A percentile compares a stretch with the other conserved stretches of the same genome.
phyloP scores from a whole-genome alignment of 2,888 invertebrate genomes.

The Pachliopta kotzebuea region DNA sequence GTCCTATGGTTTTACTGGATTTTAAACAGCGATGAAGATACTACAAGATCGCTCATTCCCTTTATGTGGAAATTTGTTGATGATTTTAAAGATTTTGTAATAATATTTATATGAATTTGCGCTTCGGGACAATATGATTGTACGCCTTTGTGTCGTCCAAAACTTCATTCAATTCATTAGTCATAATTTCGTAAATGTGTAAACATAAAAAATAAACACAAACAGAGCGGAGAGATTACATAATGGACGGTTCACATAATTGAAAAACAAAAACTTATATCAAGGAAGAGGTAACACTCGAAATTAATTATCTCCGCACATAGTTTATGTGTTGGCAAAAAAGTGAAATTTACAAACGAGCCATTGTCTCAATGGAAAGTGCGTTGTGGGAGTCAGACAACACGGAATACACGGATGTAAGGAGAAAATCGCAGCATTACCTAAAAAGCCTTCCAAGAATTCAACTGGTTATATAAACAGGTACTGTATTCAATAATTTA shows the following conservation, averaged over 20 bases:
- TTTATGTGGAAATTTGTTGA: too few relatives aligned
- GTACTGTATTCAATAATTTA: constrained; percentile 16
- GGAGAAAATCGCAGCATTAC: constrained; percentile 63
- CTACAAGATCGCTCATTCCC: too few relatives aligned
- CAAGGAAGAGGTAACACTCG: constrained; percentile 58
- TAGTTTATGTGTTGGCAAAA: constrained; percentile 65
- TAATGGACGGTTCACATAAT: constrained; percentile 18
- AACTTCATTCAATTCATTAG: neutral
- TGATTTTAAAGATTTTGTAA: too few relatives aligned
- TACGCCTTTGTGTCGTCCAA: too few relatives aligned
- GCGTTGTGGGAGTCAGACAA: constrained; percentile 60
- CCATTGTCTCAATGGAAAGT: constrained; percentile 69
- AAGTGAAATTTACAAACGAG: constrained; percentile 71
- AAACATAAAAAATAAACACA: constrained; percentile 9
- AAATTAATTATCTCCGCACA: constrained; percentile 59
- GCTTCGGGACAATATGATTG: too few relatives aligned
- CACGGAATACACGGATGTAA: constrained; percentile 43
- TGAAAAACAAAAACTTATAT: constrained; percentile 38
- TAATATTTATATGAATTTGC: too few relatives aligned
- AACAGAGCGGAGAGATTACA: constrained; percentile 15
- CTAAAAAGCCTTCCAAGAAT: constrained; percentile 39
- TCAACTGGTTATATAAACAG: constrained; percentile 36
- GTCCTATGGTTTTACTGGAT: too few relatives aligned
- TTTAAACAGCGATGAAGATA: too few relatives aligned
- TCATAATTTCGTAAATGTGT: neutral